A percentile compares a stretch with the other conserved stretches of the same genome.
phyloP scores from a whole-genome alignment of 1,140 invertebrate genomes.

The Acromyrmex charruanus region DNA sequence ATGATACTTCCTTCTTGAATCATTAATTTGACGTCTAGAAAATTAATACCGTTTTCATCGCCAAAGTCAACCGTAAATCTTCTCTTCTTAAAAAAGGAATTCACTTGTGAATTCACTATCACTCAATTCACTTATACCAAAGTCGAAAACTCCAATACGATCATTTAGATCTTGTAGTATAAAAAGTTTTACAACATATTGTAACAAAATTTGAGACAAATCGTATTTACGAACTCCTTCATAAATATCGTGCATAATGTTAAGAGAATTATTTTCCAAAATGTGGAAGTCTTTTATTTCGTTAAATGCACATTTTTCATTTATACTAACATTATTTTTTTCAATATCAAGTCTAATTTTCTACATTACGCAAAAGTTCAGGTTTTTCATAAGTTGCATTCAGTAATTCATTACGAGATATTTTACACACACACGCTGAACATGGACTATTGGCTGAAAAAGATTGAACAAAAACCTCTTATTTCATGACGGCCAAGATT shows the following conservation, averaged over 20 bases:
- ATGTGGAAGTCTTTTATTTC: slow-evolving; percentile 9
- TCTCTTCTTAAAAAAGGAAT: background rate
- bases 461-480: background rate
- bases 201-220: slow-evolving; percentile 12
- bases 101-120: slow-evolving; percentile 16
- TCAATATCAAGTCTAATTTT: slow-evolving; percentile 13
- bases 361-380: slow-evolving; percentile 24
- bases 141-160: slow-evolving; percentile 13
- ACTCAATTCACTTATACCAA: background rate
- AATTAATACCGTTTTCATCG: too few relatives aligned
- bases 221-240: slow-evolving; percentile 8
- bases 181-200: slow-evolving; percentile 11
- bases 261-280: slow-evolving; percentile 12
- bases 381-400: slow-evolving; percentile 2
- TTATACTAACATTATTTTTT: slow-evolving; percentile 15
- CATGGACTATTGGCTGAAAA: background rate
- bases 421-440: slow-evolving; percentile 1
- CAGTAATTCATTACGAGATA: slow-evolving; percentile 25
- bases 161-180: slow-evolving; percentile 9
- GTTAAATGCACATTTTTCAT: slow-evolving; percentile 4
- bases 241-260: slow-evolving; percentile 27
- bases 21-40: too few relatives aligned
- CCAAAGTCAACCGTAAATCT: too few relatives aligned
- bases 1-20: too few relatives aligned
- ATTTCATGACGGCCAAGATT: slow-evolving; percentile 15